These are phyloP conservation scores for Neomorphus geoffroyi DNA, from an alignment of 2,797 vertebrate genomes.

Conservation along the genomic window DNA sequence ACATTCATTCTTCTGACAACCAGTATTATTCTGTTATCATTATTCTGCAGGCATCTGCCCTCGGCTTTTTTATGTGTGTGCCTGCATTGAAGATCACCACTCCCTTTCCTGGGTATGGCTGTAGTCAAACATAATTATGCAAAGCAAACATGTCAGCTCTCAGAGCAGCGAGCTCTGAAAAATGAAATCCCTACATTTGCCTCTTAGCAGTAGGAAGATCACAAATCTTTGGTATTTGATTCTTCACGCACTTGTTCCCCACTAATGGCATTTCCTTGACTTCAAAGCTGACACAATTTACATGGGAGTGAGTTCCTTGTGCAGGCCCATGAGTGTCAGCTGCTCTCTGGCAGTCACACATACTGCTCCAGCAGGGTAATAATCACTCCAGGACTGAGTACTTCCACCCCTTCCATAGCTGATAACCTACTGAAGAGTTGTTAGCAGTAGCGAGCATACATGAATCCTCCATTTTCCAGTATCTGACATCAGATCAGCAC, in stretches of 20 bases:
- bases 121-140: neutral
- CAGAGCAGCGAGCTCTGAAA: neutral
- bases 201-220: neutral
- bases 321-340: rapidly evolving
- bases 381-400: neutral
- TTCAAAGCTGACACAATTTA: constrained; percentile 5
- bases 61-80: neutral
- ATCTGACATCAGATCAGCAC: neutral
- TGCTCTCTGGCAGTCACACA: neutral
- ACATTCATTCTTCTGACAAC: neutral
- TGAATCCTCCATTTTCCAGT: neutral
- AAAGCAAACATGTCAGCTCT: neutral
- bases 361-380: neutral
- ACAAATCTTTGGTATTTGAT: neutral
- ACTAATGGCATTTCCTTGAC: constrained; percentile 5
- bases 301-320: neutral
- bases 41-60: neutral
- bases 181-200: neutral
- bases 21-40: constrained; percentile 1
- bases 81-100: neutral
- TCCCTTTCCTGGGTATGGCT: neutral
- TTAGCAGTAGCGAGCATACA: neutral
- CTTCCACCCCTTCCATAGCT: neutral
- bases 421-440: neutral
- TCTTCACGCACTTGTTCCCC: neutral